Evolutionary conservation across 2,888 invertebrate species (phyloP).

Genomic region (Pristionchus maxplancki): DNA sequence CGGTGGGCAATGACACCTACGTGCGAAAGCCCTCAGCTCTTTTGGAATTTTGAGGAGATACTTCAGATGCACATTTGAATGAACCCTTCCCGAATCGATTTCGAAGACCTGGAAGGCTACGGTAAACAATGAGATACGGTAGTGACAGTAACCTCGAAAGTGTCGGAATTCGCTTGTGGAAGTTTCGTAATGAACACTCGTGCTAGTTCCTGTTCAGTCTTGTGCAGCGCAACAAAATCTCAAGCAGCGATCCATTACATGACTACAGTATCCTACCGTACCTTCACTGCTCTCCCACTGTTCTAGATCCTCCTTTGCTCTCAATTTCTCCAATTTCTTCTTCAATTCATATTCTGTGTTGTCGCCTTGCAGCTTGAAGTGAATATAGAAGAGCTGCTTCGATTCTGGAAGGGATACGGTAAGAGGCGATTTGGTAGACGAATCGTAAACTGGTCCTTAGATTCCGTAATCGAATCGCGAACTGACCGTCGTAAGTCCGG

Average conservation of each 20-base stretch:
- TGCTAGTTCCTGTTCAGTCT: background rate
- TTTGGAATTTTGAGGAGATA: slow-evolving; percentile 9
- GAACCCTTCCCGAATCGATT: background rate
- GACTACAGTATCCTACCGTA: background rate
- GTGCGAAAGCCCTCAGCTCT: background rate
- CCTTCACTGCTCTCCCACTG: background rate
- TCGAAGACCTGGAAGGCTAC: background rate
- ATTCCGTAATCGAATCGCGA: background rate
- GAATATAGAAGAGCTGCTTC: background rate
- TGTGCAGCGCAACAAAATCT: background rate
- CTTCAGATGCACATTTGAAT: background rate
- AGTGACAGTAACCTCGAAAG: background rate
- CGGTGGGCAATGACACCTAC: background rate
- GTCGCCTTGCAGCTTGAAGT: background rate
- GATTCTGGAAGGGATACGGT: background rate
- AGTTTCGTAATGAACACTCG: background rate
- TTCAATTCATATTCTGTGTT: background rate
- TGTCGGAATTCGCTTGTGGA: background rate
- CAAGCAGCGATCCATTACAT: background rate
- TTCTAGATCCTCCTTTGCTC: too few species aligned
- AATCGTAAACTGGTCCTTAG: background rate
- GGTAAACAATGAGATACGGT: background rate
- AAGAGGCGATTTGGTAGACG: background rate
- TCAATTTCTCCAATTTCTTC: background rate
- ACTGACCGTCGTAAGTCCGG: background rate